Evolutionary conservation across 2,888 invertebrate genomes (phyloP).

Genomic region (Tenthredo distinguenda): DNA sequence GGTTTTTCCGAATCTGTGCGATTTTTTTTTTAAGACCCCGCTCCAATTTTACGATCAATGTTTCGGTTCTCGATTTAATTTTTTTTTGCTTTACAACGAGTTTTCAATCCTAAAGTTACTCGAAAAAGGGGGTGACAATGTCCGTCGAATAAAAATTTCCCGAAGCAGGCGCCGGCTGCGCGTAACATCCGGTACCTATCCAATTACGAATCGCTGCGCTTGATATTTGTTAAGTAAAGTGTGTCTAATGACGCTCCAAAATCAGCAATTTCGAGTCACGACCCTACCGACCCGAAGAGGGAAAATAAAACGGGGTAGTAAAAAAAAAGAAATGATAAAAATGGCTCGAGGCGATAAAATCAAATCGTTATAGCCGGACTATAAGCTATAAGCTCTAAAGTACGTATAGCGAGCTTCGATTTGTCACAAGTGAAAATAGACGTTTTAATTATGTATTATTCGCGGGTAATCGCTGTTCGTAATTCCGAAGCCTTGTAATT

Average conservation of each 20-base stretch:
- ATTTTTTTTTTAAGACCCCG: background rate
- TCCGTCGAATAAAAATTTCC: slow-evolving; percentile 18
- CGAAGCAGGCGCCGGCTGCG: slow-evolving; percentile 28
- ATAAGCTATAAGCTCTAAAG: background rate
- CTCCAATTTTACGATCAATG: background rate
- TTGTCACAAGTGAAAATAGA: background rate
- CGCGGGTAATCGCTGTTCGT: background rate
- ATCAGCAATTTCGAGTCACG: slow-evolving; percentile 19
- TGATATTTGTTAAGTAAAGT: slow-evolving; percentile 21
- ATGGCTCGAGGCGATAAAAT: background rate
- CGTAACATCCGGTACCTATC: slow-evolving; percentile 7
- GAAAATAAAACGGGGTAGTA: background rate
- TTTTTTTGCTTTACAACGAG: background rate
- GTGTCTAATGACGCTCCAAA: slow-evolving; percentile 24
- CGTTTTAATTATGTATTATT: background rate
- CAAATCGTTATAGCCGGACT: background rate
- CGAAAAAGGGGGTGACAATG: slow-evolving; percentile 4
- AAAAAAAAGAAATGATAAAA: background rate
- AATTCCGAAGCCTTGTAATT: slow-evolving; percentile 11
- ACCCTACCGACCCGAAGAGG: background rate
- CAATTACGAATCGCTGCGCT: slow-evolving; percentile 31
- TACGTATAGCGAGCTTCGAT: background rate
- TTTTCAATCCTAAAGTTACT: background rate
- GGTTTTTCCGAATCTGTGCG: background rate
- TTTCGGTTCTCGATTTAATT: background rate